Conservation (phyloP, 2,888 invertebrate species). For the Pinctada fucata region DNA sequence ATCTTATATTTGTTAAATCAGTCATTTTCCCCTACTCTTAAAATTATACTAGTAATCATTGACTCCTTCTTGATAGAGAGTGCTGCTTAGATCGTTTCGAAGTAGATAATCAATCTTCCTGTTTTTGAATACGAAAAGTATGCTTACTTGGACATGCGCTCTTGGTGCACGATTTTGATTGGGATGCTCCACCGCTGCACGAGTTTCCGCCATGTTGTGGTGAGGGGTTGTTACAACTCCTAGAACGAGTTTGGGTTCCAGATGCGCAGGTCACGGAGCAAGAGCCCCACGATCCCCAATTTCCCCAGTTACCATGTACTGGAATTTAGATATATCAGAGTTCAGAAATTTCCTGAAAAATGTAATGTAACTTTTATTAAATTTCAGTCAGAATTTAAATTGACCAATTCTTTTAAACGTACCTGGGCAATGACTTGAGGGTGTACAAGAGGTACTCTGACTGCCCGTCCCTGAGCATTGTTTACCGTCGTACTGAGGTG, state of each 20-base stretch:
- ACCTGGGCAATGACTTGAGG: slow-evolving; percentile 42
- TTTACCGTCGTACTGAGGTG: slow-evolving; percentile 43
- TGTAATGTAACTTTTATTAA: too few species aligned
- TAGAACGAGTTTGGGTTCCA: slow-evolving; percentile 1
- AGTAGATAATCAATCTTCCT: too few species aligned
- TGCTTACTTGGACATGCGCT: slow-evolving; percentile 12
- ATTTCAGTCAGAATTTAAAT: not conserved
- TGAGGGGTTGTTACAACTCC: slow-evolving; percentile 7
- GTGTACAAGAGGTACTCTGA: slow-evolving; percentile 33
- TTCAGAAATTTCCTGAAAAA: too few species aligned
- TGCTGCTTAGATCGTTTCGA: too few species aligned
- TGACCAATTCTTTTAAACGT: not conserved
- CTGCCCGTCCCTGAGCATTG: slow-evolving; percentile 36
- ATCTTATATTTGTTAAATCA: too few species aligned
- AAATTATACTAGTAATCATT: too few species aligned
- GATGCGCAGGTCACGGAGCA: slow-evolving; percentile 19
- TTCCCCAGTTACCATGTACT: slow-evolving; percentile 12
- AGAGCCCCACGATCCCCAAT: slow-evolving; percentile 8
- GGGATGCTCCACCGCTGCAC: slow-evolving; percentile 2
- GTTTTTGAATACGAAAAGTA: too few species aligned
- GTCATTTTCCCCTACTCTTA: too few species aligned
- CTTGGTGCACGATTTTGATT: slow-evolving; percentile 1
- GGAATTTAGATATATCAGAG: not conserved
- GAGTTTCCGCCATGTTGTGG: slow-evolving; percentile 4
- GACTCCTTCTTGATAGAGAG: too few species aligned